These are phyloP conservation scores for Mythimna loreyi DNA, from an alignment of 2,888 invertebrate species.

Conservation along the genomic window DNA sequence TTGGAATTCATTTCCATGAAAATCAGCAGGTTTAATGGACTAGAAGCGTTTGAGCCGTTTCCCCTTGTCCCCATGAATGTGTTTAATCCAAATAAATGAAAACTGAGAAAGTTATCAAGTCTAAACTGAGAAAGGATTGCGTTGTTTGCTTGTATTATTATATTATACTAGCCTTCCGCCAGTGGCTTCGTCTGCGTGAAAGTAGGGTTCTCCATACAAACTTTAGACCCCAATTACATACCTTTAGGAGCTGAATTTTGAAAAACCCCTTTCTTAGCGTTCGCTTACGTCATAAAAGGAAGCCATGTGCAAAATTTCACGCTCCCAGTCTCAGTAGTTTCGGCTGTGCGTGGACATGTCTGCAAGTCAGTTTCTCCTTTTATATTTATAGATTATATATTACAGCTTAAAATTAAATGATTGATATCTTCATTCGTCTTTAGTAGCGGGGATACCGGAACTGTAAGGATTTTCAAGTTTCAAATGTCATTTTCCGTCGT, in stretches of 20 bases:
- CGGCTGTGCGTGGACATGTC: no score
- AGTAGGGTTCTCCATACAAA: no score
- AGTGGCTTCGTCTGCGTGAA: no score
- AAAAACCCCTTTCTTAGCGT: no score
- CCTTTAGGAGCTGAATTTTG: no score
- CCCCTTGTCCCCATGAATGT: constrained; percentile 46
- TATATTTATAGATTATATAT: no score
- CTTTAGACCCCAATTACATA: no score
- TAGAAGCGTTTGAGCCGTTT: constrained; percentile 51
- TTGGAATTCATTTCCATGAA: constrained; percentile 62
- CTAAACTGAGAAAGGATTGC: constrained; percentile 6
- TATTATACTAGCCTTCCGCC: no score
- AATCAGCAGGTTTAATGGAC: constrained; percentile 58
- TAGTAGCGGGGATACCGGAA: background rate
- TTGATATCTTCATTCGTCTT: background rate
- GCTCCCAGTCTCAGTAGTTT: no score
- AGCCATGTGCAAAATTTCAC: no score
- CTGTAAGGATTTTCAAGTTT: background rate
- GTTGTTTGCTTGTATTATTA: constrained; percentile 9
- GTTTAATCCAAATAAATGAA: constrained; percentile 45
- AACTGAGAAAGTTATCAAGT: constrained; percentile 32
- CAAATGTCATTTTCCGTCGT: background rate
- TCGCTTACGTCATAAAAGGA: no score
- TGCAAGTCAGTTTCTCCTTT: no score
- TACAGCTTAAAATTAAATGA: constrained; percentile 3